Evolutionary conservation across 2,888 invertebrate species (phyloP).

Genomic region (Lepas anatifera): DNA sequence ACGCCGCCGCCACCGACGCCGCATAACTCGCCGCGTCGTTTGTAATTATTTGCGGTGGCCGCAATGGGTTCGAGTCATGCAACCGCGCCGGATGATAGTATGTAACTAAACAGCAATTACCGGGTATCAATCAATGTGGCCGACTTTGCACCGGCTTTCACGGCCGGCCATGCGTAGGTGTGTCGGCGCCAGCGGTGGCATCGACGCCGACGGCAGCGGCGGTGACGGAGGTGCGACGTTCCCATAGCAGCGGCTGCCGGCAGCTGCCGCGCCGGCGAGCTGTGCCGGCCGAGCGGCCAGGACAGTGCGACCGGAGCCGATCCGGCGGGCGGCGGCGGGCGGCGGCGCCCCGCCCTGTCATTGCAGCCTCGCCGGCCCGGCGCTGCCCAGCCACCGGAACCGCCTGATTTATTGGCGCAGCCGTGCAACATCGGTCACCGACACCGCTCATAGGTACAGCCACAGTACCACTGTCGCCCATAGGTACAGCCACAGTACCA

Average conservation of each 20-base stretch:
- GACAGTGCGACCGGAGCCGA: no score
- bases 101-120: conserved; percentile 2
- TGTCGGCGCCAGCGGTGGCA: background rate
- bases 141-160: background rate
- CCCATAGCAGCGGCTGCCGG: no score
- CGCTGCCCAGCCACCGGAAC: background rate
- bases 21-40: conserved; percentile 4
- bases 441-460: no score
- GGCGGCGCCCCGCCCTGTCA: conserved; percentile 5
- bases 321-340: no score
- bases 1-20: background rate
- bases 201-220: background rate
- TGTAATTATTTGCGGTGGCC: conserved; percentile 7
- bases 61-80: background rate
- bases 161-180: background rate
- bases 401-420: background rate
- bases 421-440: no score
- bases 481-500: no score
- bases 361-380: background rate
- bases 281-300: no score
- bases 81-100: conserved; percentile 2
- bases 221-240: no score
- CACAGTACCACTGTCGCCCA: no score
- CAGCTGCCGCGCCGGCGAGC: no score
- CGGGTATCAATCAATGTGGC: conserved; percentile 1